phyloP scores from a whole-genome alignment of 2,797 vertebrate species.

The Silurus lanzhouensis region DNA sequence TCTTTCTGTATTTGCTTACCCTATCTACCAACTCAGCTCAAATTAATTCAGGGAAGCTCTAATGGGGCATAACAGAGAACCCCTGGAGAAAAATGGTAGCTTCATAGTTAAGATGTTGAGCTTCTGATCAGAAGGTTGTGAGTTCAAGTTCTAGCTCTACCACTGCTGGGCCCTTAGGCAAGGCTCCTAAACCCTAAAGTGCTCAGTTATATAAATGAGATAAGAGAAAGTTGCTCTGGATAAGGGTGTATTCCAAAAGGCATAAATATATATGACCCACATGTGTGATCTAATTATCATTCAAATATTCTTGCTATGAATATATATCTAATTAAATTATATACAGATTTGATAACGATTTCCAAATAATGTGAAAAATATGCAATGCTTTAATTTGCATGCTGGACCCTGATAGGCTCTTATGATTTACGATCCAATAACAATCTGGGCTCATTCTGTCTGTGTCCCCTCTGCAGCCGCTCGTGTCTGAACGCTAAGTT shows the following conservation, averaged over 20 bases:
- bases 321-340: too few species aligned
- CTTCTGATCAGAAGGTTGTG: too few species aligned
- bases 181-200: too few species aligned
- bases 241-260: too few species aligned
- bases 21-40: not conserved
- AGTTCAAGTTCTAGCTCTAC: too few species aligned
- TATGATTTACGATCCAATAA: not conserved
- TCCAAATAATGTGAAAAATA: too few species aligned
- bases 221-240: too few species aligned
- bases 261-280: not conserved
- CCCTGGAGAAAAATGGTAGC: too few species aligned
- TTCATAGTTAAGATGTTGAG: too few species aligned
- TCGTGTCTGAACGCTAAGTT: slow-evolving; percentile 93
- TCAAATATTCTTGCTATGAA: not conserved
- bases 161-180: too few species aligned
- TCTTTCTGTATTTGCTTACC: not conserved
- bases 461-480: slow-evolving; percentile 72
- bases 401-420: not conserved
- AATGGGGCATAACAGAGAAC: not conserved
- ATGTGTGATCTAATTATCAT: not conserved
- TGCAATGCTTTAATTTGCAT: not conserved
- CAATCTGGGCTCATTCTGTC: slow-evolving; percentile 7
- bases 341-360: not conserved
- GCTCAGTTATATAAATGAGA: too few species aligned
- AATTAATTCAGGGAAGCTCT: not conserved